Base-by-base conservation (phyloP, 2,797 vertebrate species). In the Ibycter americanus region DNA sequence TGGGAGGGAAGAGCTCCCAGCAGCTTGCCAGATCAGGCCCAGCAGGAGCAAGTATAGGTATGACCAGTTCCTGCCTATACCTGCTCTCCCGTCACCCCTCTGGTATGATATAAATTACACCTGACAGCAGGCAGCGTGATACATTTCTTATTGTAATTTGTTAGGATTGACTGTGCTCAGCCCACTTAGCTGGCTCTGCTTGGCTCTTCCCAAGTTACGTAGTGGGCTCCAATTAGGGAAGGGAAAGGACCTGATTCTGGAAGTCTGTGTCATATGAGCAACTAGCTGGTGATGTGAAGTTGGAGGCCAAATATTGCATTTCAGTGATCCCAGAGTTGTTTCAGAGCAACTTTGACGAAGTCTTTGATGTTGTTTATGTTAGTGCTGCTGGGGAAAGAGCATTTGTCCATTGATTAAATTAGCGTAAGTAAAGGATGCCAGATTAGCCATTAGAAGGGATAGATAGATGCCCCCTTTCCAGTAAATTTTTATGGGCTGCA, bases 301-400 rank as follows among this genome's bases (percentile, higher is more conserved):
- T 1, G 1, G 68, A 96, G 79, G 58, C 65, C 82, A 86, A 16
- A 42, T 46, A 78, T 68, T 71, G 27, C 17, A 7, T 80, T 83
- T 93, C 63, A 49, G 67, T 62, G 49, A 42, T 89, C 31, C 54
- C 6, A 11, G 63, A n/a, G 61, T 59, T 81, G 38, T 91, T 92
- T 68, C 49, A 36, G 74, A 89, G 68, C 23, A 87, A 55, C 82
- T 92, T 68, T 26, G 71, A 26, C 25, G 6, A 66, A 59, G 63
- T 44, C 92, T 95, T 97, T 93, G 95, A 95, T 91, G 87, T 89
- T 90, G 86, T 87, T 93, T 83, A 36, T 62, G 21, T 85, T 90
- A 65, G 46, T 32, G 42, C 89, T 83, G 87, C 89, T 89, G 56
- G 20, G 67, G 81, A 90, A 77, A 61, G 42, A 93, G 34, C 76